Evolutionary conservation across 1,140 invertebrate genomes (phyloP).

Genomic region (Drosophila guanche): DNA sequence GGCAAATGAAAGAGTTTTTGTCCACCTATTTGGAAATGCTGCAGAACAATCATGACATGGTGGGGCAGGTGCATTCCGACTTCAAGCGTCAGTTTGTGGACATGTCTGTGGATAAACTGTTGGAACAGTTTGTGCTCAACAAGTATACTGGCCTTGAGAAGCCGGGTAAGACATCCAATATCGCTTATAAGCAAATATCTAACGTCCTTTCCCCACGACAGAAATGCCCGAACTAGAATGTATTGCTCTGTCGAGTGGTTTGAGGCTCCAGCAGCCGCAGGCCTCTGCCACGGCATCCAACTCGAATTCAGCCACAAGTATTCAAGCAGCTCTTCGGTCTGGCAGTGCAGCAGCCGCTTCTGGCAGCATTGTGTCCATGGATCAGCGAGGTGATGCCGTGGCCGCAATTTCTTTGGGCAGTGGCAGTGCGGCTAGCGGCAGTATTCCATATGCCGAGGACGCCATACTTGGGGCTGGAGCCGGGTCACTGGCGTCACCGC

Average conservation of each 20-base stretch:
- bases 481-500: conserved; percentile 41
- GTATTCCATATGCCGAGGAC: conserved; percentile 72
- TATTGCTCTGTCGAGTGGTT: conserved; percentile 61
- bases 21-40: conserved; percentile 94
- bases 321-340: conserved; percentile 64
- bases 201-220: conserved; percentile 13
- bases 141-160: conserved; percentile 96
- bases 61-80: conserved; percentile 94
- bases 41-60: conserved; percentile 94
- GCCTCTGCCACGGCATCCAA: conserved; percentile 61
- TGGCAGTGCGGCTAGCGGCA: conserved; percentile 70
- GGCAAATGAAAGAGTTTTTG: conserved; percentile 98
- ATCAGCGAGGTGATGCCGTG: conserved; percentile 66
- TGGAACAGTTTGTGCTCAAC: conserved; percentile 94
- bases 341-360: conserved; percentile 46
- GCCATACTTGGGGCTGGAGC: conserved; percentile 49
- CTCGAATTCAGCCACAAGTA: conserved; percentile 76
- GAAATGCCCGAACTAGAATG: conserved; percentile 79
- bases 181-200: background rate
- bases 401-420: conserved; percentile 67
- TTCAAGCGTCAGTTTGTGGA: conserved; percentile 95
- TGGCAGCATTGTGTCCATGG: conserved; percentile 66
- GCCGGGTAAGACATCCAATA: conserved; percentile 86
- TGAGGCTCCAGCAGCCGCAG: conserved; percentile 66
- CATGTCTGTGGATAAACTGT: conserved; percentile 94